Evolutionary conservation across 2,113 vertebrate genomes (phyloP).

Genomic region (Brachypteracias leptosomus): DNA sequence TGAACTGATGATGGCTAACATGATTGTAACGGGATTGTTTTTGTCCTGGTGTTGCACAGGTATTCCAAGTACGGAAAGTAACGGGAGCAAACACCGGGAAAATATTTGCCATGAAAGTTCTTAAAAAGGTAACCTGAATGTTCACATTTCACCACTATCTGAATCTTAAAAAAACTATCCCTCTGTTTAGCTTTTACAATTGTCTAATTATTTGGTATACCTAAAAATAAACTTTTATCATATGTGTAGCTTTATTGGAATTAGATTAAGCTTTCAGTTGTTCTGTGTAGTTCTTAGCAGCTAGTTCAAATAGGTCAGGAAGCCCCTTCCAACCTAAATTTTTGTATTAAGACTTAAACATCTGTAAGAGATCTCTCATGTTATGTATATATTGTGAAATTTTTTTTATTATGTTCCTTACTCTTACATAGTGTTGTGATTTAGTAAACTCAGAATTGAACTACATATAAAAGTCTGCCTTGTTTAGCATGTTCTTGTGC

Average conservation of each 20-base stretch:
- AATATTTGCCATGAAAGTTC: conserved; percentile 99
- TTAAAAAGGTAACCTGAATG: conserved; percentile 89
- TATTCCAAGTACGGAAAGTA: conserved; percentile 98
- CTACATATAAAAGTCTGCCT: not conserved
- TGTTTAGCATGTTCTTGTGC: not conserved
- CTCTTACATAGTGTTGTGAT: not conserved
- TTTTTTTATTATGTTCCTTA: not conserved
- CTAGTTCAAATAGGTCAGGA: not conserved
- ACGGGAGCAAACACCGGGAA: conserved; percentile 90
- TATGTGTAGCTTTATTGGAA: not conserved
- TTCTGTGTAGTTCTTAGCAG: not conserved
- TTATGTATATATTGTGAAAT: not conserved
- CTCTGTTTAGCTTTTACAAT: not conserved
- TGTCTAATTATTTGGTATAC: not conserved
- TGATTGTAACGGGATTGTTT: not conserved
- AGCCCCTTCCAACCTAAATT: not conserved
- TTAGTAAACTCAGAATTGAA: not conserved
- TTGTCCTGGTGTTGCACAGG: conserved; percentile 75
- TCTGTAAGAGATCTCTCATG: not conserved
- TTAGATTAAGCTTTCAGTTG: not conserved
- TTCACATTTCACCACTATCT: not conserved
- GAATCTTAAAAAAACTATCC: not conserved
- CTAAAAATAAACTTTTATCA: not conserved
- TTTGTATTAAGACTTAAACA: not conserved
- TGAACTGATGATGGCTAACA: not conserved